phyloP scores from a whole-genome alignment of 1,140 invertebrate species.

The Leptopilina boulardi region DNA sequence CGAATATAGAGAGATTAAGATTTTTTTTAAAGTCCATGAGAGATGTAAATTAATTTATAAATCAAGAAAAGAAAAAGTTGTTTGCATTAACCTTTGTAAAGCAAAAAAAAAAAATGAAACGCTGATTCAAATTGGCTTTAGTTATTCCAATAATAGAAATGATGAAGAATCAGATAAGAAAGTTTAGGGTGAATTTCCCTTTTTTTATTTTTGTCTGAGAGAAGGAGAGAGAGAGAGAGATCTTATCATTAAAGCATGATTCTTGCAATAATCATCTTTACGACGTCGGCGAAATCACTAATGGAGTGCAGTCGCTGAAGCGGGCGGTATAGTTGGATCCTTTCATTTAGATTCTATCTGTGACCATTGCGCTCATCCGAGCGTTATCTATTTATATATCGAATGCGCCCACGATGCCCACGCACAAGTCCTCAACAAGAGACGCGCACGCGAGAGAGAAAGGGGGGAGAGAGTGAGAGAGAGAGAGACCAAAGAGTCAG shows the following conservation, averaged over 20 bases:
- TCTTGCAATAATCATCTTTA: constrained; percentile 28
- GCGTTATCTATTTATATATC: constrained; percentile 65
- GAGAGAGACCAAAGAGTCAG: not conserved
- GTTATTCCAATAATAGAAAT: not conserved
- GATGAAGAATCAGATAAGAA: not conserved
- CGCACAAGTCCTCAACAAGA: not conserved
- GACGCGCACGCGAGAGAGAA: not conserved
- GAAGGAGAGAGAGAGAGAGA: too few species aligned
- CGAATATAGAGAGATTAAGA: too few species aligned
- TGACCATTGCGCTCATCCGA: constrained; percentile 55
- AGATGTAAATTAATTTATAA: too few species aligned
- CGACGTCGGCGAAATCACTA: constrained; percentile 10
- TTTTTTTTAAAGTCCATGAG: too few species aligned
- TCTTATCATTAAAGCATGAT: constrained; percentile 18
- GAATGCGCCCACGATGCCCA: constrained; percentile 43
- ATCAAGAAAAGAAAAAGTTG: too few species aligned
- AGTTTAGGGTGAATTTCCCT: not conserved
- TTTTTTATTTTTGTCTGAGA: not conserved
- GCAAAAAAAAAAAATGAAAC: not conserved
- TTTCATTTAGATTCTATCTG: constrained; percentile 55
- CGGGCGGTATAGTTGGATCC: constrained; percentile 27
- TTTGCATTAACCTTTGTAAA: too few species aligned
- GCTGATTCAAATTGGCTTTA: not conserved
- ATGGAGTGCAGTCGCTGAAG: constrained; percentile 35
- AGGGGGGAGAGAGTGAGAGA: too few species aligned